Evolutionary conservation across 2,113 vertebrate species (phyloP).

Genomic region (Hiodon tergisus): DNA sequence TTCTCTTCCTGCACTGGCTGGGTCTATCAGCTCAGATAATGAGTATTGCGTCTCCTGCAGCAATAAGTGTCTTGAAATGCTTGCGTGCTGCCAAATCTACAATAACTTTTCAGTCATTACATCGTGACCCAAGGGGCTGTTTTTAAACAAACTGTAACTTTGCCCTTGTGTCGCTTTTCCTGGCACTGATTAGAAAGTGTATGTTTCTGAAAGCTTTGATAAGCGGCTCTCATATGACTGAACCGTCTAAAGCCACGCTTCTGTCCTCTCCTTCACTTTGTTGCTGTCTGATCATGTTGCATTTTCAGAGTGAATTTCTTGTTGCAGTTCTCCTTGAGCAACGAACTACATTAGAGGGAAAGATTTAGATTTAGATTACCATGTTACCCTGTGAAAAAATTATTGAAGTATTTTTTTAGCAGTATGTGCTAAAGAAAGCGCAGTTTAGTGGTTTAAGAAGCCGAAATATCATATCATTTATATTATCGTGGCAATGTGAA

Average conservation of each 20-base stretch:
- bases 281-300: too few species aligned
- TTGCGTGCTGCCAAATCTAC: not conserved
- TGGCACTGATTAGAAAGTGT: slow-evolving; percentile 5
- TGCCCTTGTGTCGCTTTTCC: not conserved
- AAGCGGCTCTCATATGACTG: not conserved
- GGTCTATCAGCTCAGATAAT: not conserved
- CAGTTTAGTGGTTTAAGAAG: too few species aligned
- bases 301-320: too few species aligned
- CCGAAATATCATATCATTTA: too few species aligned
- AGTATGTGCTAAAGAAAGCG: too few species aligned
- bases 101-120: not conserved
- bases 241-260: not conserved
- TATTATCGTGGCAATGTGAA: too few species aligned
- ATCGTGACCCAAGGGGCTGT: not conserved
- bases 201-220: not conserved
- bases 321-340: too few species aligned
- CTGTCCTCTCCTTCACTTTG: too few species aligned
- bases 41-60: not conserved
- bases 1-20: not conserved
- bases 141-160: not conserved
- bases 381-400: too few species aligned
- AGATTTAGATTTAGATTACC: too few species aligned
- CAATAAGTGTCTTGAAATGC: not conserved
- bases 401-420: too few species aligned
- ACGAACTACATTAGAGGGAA: too few species aligned